phyloP scores from a whole-genome alignment of 2,113 vertebrate species.

The Spermophilus dauricus region DNA sequence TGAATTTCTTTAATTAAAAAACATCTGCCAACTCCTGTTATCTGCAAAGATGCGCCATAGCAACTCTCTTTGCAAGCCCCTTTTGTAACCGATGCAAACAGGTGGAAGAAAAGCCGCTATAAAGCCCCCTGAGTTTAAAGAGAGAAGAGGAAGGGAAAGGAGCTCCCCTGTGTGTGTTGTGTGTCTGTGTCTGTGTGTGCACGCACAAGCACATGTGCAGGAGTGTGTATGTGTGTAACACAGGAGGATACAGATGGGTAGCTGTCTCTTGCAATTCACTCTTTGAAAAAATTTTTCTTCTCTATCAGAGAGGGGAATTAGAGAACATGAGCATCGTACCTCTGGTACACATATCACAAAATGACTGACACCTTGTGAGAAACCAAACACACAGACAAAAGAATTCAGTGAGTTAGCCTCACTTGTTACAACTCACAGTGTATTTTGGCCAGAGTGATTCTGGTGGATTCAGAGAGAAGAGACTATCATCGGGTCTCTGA shows the following conservation, averaged over 20 bases:
- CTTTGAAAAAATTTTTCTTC: background rate
- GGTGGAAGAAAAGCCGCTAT: constrained; percentile 72
- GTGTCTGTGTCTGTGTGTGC: background rate
- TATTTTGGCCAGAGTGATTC: background rate
- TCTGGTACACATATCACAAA: background rate
- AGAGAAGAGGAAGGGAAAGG: background rate
- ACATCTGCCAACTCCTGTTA: constrained; percentile 87
- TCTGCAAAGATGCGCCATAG: constrained; percentile 79
- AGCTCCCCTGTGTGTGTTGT: background rate
- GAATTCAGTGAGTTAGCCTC: background rate
- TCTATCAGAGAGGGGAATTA: background rate
- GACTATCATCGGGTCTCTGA: background rate
- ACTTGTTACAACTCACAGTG: background rate
- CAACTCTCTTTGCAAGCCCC: constrained; percentile 81
- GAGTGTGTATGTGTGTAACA: background rate
- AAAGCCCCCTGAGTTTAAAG: background rate
- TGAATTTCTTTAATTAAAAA: constrained; percentile 90
- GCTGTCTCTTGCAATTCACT: background rate
- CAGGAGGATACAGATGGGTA: background rate
- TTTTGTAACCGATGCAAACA: constrained; percentile 82
- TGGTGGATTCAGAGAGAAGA: background rate
- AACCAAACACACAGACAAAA: background rate
- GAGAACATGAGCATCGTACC: background rate
- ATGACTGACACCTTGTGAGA: background rate
- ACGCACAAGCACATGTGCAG: background rate